Conservation (phyloP, 2,888 invertebrate genomes). For the Notodonta dromedarius region DNA sequence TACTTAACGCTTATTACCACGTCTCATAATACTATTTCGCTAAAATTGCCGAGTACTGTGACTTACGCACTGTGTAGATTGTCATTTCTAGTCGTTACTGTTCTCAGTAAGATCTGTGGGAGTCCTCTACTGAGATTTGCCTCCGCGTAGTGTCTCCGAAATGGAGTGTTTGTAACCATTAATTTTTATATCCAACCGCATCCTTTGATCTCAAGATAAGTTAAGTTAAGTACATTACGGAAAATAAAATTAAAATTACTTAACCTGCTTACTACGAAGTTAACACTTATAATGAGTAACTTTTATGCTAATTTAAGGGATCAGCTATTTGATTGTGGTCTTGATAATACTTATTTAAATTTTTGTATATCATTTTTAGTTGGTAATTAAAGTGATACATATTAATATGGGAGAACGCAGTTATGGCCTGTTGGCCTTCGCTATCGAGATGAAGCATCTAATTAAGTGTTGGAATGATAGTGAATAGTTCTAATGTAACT, state of each 20-base stretch:
- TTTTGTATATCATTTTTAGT: constrained; percentile 5
- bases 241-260: constrained; percentile 31
- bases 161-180: constrained; percentile 74
- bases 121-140: constrained; percentile 54
- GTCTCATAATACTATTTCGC: too few relatives aligned
- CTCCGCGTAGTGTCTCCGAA: constrained; percentile 61
- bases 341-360: constrained; percentile 31
- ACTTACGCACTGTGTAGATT: too few relatives aligned
- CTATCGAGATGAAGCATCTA: background rate
- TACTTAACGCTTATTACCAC: too few relatives aligned
- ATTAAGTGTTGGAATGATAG: background rate
- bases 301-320: constrained; percentile 37
- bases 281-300: constrained; percentile 42
- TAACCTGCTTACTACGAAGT: constrained; percentile 15
- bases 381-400: constrained; percentile 32
- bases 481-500: background rate
- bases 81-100: constrained; percentile 21
- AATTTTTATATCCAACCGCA: constrained; percentile 68
- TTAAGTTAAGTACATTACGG: constrained; percentile 41
- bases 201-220: constrained; percentile 57
- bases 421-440: constrained; percentile 25
- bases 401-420: constrained; percentile 12
- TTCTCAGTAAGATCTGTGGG: constrained; percentile 16
- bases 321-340: constrained; percentile 20
- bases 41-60: background rate